phyloP scores from a whole-genome alignment of 2,113 vertebrate genomes.

The Vidua chalybeata region DNA sequence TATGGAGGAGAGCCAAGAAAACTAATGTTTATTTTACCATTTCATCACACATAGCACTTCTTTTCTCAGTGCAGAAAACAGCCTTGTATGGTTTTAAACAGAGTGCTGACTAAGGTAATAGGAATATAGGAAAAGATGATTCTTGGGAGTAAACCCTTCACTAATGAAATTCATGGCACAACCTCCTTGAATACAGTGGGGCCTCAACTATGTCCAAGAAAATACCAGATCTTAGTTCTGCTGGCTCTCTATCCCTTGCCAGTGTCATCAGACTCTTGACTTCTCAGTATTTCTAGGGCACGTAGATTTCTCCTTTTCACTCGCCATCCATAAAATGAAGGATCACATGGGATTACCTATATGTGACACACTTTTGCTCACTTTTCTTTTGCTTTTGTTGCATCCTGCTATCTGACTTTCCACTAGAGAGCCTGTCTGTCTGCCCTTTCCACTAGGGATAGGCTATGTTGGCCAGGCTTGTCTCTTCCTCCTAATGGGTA shows the following conservation, averaged over 20 bases:
- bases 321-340: background rate
- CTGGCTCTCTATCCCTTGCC: background rate
- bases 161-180: background rate
- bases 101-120: background rate
- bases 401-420: background rate
- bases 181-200: background rate
- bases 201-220: background rate
- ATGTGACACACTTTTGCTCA: accelerated
- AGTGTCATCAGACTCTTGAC: background rate
- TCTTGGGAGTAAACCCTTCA: background rate
- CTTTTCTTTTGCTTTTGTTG: background rate
- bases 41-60: background rate
- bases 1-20: slow-evolving; percentile 20
- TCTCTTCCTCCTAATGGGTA: background rate
- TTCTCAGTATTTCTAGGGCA: background rate
- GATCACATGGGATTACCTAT: background rate
- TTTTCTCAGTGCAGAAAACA: background rate
- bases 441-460: background rate
- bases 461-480: background rate
- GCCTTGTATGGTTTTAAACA: background rate
- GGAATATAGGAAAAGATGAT: background rate
- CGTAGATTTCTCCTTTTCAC: background rate
- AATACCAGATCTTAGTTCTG: background rate
- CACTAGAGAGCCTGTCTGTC: background rate
- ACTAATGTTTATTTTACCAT: slow-evolving; percentile 34